phyloP scores from a whole-genome alignment of 2,888 invertebrate species.

The Fragum fragum region DNA sequence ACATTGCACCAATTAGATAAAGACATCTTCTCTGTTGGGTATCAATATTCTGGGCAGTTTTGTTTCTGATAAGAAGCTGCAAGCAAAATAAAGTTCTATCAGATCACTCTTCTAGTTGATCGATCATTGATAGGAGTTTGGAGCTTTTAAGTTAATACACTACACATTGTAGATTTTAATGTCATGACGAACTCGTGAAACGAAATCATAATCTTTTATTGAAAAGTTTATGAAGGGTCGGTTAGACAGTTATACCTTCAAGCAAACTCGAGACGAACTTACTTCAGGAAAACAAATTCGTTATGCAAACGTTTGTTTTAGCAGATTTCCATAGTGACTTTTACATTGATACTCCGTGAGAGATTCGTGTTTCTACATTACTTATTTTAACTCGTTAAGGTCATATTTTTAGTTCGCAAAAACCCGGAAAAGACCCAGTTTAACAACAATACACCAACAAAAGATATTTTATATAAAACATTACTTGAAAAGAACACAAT shows the following conservation, averaged over 20 bases:
- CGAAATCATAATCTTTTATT: too few relatives aligned
- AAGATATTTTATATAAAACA: slow-evolving; percentile 16
- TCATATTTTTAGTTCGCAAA: not conserved
- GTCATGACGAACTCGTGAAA: too few relatives aligned
- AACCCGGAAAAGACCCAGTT: slow-evolving; percentile 26
- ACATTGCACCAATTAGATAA: not conserved
- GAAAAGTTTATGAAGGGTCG: too few relatives aligned
- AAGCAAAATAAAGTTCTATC: not conserved
- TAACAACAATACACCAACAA: not conserved
- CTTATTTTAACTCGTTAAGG: not conserved
- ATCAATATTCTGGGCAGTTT: not conserved
- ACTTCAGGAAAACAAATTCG: too few relatives aligned
- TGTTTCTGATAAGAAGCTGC: not conserved
- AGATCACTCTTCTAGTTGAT: not conserved
- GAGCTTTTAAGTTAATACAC: too few relatives aligned
- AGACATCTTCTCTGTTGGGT: not conserved
- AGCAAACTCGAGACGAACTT: too few relatives aligned
- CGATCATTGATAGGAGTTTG: not conserved
- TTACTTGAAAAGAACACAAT: slow-evolving; percentile 13
- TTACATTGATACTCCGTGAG: too few relatives aligned
- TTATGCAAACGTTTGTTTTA: too few relatives aligned
- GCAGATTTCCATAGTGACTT: too few relatives aligned
- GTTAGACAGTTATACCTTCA: too few relatives aligned
- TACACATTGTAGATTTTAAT: too few relatives aligned
- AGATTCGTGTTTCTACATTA: too few relatives aligned